phyloP scores from a whole-genome alignment of 2,113 vertebrate genomes.

The Oreamnos americanus region DNA sequence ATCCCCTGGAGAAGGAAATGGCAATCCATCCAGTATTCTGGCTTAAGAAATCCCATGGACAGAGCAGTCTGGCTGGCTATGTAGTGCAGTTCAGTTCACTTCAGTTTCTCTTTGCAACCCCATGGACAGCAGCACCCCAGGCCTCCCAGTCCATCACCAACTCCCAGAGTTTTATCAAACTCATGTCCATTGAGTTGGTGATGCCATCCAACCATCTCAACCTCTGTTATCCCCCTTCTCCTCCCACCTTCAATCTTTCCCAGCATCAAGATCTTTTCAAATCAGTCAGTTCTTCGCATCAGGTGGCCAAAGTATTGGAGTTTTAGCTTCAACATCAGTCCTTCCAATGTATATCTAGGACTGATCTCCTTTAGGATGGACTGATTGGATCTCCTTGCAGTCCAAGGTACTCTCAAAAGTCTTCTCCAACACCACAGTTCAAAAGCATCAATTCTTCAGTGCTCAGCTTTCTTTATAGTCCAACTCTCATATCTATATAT shows the following conservation, averaged over 20 bases:
- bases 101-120: background rate
- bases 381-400: background rate
- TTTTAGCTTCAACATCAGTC: background rate
- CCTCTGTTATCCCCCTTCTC: background rate
- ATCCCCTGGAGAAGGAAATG: background rate
- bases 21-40: background rate
- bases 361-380: background rate
- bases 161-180: fast-evolving
- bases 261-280: background rate
- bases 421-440: background rate
- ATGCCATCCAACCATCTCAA: background rate
- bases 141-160: fast-evolving
- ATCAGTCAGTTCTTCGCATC: background rate
- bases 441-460: too few relatives aligned
- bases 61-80: background rate
- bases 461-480: background rate
- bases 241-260: fast-evolving
- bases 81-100: background rate
- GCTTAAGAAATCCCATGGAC: background rate
- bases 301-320: background rate
- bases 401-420: background rate
- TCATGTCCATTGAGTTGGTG: background rate
- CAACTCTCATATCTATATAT: background rate
- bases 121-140: fast-evolving
- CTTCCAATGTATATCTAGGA: background rate